Evolutionary conservation across 2,113 vertebrate species (phyloP), one percentile per base, ranked within the genome.

Genomic region (Scartelaos histophorus): DNA sequence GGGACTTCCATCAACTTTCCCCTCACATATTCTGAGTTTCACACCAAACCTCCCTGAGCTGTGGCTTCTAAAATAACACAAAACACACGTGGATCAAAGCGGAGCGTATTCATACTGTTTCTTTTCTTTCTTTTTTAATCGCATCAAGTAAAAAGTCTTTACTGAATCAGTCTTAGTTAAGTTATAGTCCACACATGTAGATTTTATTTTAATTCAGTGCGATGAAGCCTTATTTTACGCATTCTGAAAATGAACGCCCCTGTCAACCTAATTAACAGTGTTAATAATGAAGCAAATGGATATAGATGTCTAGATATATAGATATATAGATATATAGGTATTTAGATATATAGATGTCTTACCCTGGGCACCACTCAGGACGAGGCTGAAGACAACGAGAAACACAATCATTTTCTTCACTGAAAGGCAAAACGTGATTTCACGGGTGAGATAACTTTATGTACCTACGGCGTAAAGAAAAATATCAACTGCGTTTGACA

Each of bases 351-450:
- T 9, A 19, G 15, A 7, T 0, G 53, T 82, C 90, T 79, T 80
- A 94, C 93, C 92, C 5, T 79, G 69, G 53, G 73, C 91, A 49
- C 70, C 85, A 29, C 90, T 73, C 29, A 90, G 47, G 67, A 81
- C 79, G 60, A 93, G 69, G 80, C 81, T 91, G 70, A 78, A 70
- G 56, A 90, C 12, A 0, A 70, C 22, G 58, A 92, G 47, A 24
- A 89, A 56, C 74, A 92, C 74, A 19, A 82, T 16, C 61, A 86
- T 68, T 66, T 90, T 64, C 61, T 21, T 64, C 17, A 43, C 17
- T 38, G 29, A n/a, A 61, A 9, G 17, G 34, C 10, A 19, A 35
- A 64, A 62, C 60, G 60, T 19, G 7, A 5, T 19, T 62, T 7
- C 16, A 3, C 19, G 34, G 9, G 19, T 19, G 29, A 64, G 11